Evolutionary conservation across 2,888 invertebrate genomes (phyloP), one percentile per base, ranked within the genome.

Genomic region (Argyresthia goedartella): DNA sequence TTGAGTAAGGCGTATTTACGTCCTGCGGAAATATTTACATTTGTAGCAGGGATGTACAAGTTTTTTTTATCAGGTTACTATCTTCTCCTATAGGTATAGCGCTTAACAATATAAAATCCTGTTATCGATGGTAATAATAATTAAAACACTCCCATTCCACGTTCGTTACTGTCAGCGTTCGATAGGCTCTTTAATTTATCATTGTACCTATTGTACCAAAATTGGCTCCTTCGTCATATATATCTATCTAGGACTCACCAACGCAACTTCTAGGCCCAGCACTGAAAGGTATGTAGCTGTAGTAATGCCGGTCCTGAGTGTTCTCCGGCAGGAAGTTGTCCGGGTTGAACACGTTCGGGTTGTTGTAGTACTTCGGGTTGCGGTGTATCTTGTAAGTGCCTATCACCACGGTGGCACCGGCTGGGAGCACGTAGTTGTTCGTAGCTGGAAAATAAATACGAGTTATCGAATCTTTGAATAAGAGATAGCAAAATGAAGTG

Each of bases 181-280:
- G 25, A 25, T 4, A 25, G 25, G 25, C 3, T 25, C 25, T 25
- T 25, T 25, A 25, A 25, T 25, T 6, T 25, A 25, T 25, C 25
- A 25, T 25, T 25, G 25, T n/a, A n/a, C n/a, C n/a, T n/a, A n/a
- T n/a, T n/a, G n/a, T n/a, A n/a, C n/a, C n/a, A n/a, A n/a, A n/a
- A n/a, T n/a, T n/a, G n/a, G n/a, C n/a, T n/a, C n/a, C n/a, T n/a
- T n/a, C n/a, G n/a, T n/a, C n/a, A n/a, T n/a, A n/a, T n/a, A n/a
- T n/a, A 25, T 25, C 25, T 4, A 25, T 25, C 25, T 25, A 25
- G 2, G 25, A 71, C 88, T 77, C 64, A 90, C 90, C 93, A 16
- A 93, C 93, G 69, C 94, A 94, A 61, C 93, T 93, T 57, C 94
- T 88, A 1, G 94, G 93, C 33, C 94, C 94, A 48, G 94, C 94